Percentiles rank a stretch among this genome's conserved stretches.
phyloP scores from a whole-genome alignment of 35 echinoderm and acorn worm species.

The Apostichopus parvimensis region DNA sequence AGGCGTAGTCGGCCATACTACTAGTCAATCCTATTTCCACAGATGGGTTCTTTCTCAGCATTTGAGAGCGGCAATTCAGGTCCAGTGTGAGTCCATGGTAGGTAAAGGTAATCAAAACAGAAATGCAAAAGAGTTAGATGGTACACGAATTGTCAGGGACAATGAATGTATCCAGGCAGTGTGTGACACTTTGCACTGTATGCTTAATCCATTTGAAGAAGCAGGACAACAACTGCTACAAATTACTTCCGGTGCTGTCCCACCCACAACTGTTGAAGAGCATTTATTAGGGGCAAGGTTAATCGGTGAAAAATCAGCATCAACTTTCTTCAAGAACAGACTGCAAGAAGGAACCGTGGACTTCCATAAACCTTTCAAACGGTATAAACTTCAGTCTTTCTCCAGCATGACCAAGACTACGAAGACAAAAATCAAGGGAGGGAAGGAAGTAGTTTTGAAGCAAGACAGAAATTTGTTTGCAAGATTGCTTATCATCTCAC shows the following conservation, averaged over 20 bases:
- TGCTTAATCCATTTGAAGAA: slow-evolving; percentile 74
- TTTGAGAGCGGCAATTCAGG: slow-evolving; percentile 12
- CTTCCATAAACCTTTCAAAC: neutral
- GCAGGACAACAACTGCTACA: slow-evolving; percentile 30
- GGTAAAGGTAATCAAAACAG: neutral
- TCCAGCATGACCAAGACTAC: slow-evolving; percentile 2
- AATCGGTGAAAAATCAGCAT: neutral
- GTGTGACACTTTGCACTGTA: slow-evolving; percentile 37
- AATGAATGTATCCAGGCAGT: slow-evolving; percentile 41
- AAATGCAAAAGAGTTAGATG: slow-evolving; percentile 7
- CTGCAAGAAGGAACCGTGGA: slow-evolving; percentile 32
- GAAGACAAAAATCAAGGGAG: slow-evolving; percentile 6
- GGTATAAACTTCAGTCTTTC: slow-evolving; percentile 44
- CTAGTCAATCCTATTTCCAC: slow-evolving; percentile 53
- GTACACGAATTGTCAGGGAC: slow-evolving; percentile 22
- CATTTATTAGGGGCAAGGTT: neutral
- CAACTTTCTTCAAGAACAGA: slow-evolving; percentile 25
- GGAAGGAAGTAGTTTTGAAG: slow-evolving; percentile 23
- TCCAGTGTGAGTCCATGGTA: slow-evolving; percentile 19
- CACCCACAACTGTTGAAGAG: neutral
- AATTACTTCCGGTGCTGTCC: slow-evolving; percentile 7
- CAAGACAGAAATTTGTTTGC: slow-evolving; percentile 57
- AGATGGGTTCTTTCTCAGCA: slow-evolving; percentile 28
- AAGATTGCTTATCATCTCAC: slow-evolving; percentile 64
- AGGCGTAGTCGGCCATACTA: slow-evolving; percentile 60